Evolutionary conservation across 35 echinoderm and acorn worm species (phyloP).

Genomic region (Eucidaris tribuloides): DNA sequence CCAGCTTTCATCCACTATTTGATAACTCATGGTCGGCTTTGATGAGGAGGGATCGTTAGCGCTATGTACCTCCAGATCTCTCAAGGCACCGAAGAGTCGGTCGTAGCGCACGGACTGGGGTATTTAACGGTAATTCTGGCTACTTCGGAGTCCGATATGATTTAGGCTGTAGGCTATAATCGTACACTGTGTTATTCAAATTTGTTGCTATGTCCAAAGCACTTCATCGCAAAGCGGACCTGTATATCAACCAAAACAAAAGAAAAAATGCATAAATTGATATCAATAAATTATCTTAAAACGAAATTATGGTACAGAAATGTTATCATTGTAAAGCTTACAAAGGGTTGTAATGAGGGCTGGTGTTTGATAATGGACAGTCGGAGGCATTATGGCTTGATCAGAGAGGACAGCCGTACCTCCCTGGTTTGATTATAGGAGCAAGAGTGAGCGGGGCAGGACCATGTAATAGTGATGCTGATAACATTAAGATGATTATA

Average conservation of each 20-base stretch:
- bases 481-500: neutral
- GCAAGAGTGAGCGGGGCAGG: neutral
- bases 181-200: neutral
- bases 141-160: conserved; percentile 26
- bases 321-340: no score
- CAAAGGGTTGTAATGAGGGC: no score
- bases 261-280: neutral
- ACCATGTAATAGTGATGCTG: neutral
- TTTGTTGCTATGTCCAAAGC: conserved; percentile 16
- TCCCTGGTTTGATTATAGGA: no score
- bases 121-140: conserved; percentile 27
- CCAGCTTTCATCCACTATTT: neutral
- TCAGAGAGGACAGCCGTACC: no score
- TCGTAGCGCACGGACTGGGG: conserved; percentile 28
- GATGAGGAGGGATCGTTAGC: conserved; percentile 20
- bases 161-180: conserved; percentile 15
- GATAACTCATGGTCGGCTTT: conserved; percentile 37
- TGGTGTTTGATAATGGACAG: no score
- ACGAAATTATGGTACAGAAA: neutral
- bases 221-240: conserved; percentile 52
- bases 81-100: conserved; percentile 36
- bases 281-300: neutral
- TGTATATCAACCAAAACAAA: neutral
- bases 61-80: conserved; percentile 46
- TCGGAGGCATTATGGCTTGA: neutral